Evolutionary conservation across 2,113 vertebrate genomes (phyloP).

Genomic region (Sinocyclocheilus rhinocerous): DNA sequence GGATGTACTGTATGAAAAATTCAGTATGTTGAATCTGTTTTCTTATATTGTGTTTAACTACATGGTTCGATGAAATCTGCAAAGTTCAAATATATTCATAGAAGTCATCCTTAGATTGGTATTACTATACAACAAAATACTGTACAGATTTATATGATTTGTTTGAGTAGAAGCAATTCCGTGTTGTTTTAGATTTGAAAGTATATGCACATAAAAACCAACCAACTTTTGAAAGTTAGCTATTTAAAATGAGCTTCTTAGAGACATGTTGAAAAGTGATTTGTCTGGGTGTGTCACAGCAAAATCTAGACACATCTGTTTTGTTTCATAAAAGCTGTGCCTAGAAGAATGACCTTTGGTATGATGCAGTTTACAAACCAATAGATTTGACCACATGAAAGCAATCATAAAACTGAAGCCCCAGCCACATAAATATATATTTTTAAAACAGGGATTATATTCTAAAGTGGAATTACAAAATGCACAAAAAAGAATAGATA

Average conservation of each 20-base stretch:
- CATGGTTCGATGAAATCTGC: neutral
- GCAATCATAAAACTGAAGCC: constrained; percentile 56
- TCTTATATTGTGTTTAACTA: neutral
- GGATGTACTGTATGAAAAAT: neutral
- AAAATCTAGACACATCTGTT: constrained; percentile 74
- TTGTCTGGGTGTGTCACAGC: constrained; percentile 74
- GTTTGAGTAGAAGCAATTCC: neutral
- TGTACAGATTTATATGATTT: neutral
- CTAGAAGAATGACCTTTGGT: constrained; percentile 52
- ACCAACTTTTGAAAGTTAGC: neutral
- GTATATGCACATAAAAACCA: neutral
- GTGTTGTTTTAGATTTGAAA: neutral
- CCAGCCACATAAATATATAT: constrained; percentile 37
- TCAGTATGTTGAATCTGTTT: neutral
- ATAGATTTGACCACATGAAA: constrained; percentile 71
- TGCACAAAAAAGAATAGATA: neutral
- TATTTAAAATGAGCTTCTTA: constrained; percentile 1
- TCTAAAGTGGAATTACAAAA: neutral
- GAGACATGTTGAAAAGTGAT: constrained; percentile 58
- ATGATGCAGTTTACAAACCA: constrained; percentile 60
- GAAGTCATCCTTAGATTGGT: neutral
- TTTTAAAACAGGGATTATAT: neutral
- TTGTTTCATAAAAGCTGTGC: constrained; percentile 60
- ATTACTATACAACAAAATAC: neutral
- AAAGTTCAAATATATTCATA: neutral